A percentile compares a stretch with the other conserved stretches of the same genome.
Evolutionary conservation across 2,888 invertebrate genomes (phyloP).

Genomic region (Cyclophora punctaria): DNA sequence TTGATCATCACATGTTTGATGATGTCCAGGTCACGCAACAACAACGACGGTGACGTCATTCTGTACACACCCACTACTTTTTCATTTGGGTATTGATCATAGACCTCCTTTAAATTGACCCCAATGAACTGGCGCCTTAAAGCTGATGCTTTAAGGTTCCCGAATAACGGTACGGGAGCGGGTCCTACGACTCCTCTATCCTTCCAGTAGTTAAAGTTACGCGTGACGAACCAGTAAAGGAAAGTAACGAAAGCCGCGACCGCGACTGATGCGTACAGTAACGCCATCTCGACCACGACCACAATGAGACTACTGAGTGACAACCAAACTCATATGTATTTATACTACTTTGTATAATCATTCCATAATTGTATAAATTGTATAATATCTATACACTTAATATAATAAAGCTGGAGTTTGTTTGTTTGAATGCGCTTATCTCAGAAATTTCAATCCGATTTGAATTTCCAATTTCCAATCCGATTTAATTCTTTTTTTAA

Average conservation of each 20-base stretch:
- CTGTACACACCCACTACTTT: conserved; percentile 42
- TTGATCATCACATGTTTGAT: conserved; percentile 41
- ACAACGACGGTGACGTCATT: conserved; percentile 32
- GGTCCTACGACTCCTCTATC: conserved; percentile 31
- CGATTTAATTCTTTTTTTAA: too few species aligned
- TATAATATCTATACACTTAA: too few species aligned
- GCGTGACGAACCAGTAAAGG: conserved; percentile 34
- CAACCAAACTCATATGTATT: too few species aligned
- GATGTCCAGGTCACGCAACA: conserved; percentile 41
- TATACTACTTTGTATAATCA: too few species aligned
- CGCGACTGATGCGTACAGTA: conserved; percentile 2
- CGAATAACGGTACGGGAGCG: conserved; percentile 33
- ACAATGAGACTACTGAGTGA: too few species aligned
- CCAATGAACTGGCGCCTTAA: conserved; percentile 23
- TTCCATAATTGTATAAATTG: too few species aligned
- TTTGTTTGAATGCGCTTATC: too few species aligned
- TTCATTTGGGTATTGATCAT: conserved; percentile 33
- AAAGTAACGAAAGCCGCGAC: conserved; percentile 9
- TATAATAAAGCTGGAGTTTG: too few species aligned
- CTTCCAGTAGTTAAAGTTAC: conserved; percentile 43
- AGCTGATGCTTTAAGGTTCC: conserved; percentile 31
- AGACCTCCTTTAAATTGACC: conserved; percentile 27
- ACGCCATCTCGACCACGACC: too few species aligned
- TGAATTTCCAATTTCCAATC: too few species aligned
- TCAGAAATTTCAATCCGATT: too few species aligned